Conservation (phyloP, 2,888 invertebrate species). For the Unio pictorum region DNA sequence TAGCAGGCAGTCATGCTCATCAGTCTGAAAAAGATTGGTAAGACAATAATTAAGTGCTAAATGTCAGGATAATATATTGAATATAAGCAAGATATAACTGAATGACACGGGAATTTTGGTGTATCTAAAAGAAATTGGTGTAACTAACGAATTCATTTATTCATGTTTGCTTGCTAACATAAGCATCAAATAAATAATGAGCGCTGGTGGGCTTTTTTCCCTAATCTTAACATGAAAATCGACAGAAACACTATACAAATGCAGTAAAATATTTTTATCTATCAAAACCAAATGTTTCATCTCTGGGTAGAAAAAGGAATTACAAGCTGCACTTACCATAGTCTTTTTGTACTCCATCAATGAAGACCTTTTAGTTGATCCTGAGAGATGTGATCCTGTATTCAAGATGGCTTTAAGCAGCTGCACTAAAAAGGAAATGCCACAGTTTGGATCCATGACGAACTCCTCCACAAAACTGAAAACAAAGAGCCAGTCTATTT, state of each 20-base stretch:
- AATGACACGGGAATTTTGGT: too few relatives aligned
- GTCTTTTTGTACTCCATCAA: constrained; percentile 55
- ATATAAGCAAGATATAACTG: too few relatives aligned
- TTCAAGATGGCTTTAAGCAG: constrained; percentile 86
- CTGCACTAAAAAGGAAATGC: constrained; percentile 86
- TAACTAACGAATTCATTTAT: too few relatives aligned
- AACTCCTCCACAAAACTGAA: constrained; percentile 94
- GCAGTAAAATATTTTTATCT: too few relatives aligned
- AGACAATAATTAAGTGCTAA: background rate
- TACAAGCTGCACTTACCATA: constrained; percentile 36
- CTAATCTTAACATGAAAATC: too few relatives aligned
- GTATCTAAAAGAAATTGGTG: too few relatives aligned
- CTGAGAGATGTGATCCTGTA: constrained; percentile 30
- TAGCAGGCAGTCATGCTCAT: constrained; percentile 91
- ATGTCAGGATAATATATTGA: too few relatives aligned
- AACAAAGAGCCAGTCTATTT: constrained; percentile 1
- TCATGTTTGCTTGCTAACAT: too few relatives aligned
- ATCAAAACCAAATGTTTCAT: background rate
- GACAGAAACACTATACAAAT: too few relatives aligned
- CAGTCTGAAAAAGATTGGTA: constrained; percentile 76
- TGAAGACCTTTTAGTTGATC: constrained; percentile 37
- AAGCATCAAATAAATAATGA: too few relatives aligned
- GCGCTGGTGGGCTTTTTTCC: too few relatives aligned
- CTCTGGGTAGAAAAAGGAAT: background rate
- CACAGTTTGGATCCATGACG: constrained; percentile 89